phyloP scores from a whole-genome alignment of 2,113 vertebrate genomes.

The Pseudopipra pipra region DNA sequence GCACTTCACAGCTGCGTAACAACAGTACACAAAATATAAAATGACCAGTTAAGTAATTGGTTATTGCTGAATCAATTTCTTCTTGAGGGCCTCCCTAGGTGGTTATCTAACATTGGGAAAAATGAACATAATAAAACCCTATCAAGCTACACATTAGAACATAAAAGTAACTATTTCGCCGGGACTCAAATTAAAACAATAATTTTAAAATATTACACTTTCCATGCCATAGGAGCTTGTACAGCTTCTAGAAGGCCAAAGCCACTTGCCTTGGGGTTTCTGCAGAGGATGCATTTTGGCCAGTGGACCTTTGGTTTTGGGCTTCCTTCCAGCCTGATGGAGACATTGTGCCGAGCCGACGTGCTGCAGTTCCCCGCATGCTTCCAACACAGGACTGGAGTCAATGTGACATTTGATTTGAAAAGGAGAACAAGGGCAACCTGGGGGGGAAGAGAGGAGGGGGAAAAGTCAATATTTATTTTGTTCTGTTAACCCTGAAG shows the following conservation, averaged over 20 bases:
- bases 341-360: slow-evolving; percentile 71
- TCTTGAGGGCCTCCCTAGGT: neutral
- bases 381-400: slow-evolving; percentile 62
- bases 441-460: slow-evolving; percentile 28
- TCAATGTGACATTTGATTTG: slow-evolving; percentile 76
- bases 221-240: fast-evolving
- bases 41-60: neutral
- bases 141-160: neutral
- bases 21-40: neutral
- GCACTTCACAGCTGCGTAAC: neutral
- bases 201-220: neutral
- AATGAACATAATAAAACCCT: neutral
- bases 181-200: neutral
- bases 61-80: neutral
- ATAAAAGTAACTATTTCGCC: neutral
- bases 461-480: neutral
- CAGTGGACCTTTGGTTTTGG: slow-evolving; percentile 67
- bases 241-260: neutral
- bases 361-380: slow-evolving; percentile 42
- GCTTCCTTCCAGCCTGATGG: slow-evolving; percentile 74
- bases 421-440: slow-evolving; percentile 71
- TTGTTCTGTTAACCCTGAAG: neutral
- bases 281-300: slow-evolving; percentile 73
- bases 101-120: neutral
- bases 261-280: slow-evolving; percentile 84